A percentile compares a stretch with the other conserved stretches of the same genome.
phyloP scores from a whole-genome alignment of 2,888 invertebrate species.

The Julus scandinavius region DNA sequence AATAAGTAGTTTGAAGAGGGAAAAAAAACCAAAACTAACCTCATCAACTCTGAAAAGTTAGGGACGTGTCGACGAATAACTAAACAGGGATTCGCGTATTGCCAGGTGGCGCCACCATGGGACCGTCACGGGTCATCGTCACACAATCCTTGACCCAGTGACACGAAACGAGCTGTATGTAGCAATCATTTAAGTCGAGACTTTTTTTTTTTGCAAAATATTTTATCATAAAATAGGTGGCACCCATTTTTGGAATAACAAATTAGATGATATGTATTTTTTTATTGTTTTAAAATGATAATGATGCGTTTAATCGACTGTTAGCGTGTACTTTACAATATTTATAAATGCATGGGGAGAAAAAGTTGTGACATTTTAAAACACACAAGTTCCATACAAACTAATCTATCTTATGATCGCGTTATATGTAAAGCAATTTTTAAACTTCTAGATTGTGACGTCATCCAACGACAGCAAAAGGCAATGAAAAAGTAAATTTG shows the following conservation, averaged over 20 bases:
- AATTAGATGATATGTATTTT: neutral
- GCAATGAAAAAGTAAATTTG: too few species aligned
- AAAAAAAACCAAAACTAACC: neutral
- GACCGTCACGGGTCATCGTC: neutral
- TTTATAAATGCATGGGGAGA: too few species aligned
- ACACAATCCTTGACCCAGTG: neutral
- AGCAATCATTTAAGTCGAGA: neutral
- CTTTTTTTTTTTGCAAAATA: neutral
- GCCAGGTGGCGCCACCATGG: neutral
- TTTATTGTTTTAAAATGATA: neutral
- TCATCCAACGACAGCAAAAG: too few species aligned
- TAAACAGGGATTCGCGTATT: neutral
- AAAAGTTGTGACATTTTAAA: too few species aligned
- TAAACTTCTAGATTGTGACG: too few species aligned
- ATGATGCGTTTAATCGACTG: neutral
- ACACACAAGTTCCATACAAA: too few species aligned
- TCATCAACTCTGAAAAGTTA: neutral
- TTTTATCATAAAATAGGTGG: neutral
- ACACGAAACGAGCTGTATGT: neutral
- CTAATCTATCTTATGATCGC: too few species aligned
- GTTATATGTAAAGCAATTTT: too few species aligned
- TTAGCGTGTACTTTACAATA: neutral
- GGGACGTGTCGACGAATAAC: neutral
- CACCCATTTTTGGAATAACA: neutral
- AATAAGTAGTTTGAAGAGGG: neutral